These are phyloP conservation scores for Netelia fuscicornis DNA, from an alignment of 2,888 invertebrate genomes.

Conservation along the genomic window DNA sequence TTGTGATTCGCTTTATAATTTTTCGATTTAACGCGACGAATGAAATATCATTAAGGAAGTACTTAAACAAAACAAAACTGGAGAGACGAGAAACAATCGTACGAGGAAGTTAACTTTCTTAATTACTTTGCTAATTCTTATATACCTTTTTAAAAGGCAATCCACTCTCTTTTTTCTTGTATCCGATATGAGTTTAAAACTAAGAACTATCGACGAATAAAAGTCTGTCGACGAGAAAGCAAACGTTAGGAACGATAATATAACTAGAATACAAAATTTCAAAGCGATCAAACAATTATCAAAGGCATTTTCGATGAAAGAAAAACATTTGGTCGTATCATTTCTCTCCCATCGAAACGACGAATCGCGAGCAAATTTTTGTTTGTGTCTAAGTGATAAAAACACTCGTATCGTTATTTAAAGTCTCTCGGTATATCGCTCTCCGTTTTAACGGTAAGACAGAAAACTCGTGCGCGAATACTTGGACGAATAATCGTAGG, in stretches of 20 bases:
- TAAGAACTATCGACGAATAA: not conserved
- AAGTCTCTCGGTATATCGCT: not conserved
- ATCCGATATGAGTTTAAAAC: too few relatives aligned
- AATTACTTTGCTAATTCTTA: not conserved
- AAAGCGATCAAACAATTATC: not conserved
- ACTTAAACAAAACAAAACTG: too few relatives aligned
- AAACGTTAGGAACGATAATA: not conserved
- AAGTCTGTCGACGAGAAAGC: not conserved
- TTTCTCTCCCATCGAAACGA: too few relatives aligned
- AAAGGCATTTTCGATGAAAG: too few relatives aligned
- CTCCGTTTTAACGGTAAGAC: not conserved
- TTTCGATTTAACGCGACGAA: too few relatives aligned
- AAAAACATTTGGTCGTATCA: too few relatives aligned
- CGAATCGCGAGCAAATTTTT: too few relatives aligned
- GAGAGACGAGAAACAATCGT: not conserved
- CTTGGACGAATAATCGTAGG: conserved; percentile 57
- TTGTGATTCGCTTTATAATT: not conserved
- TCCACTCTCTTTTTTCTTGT: too few relatives aligned
- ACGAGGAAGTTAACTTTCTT: not conserved
- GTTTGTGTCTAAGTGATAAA: not conserved
- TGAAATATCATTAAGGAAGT: too few relatives aligned
- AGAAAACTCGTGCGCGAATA: not conserved
- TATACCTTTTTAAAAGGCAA: not conserved
- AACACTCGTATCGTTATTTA: not conserved
- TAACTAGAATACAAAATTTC: not conserved